Base-by-base conservation (phyloP, 2,888 invertebrate genomes). In the Acronicta aceris region DNA sequence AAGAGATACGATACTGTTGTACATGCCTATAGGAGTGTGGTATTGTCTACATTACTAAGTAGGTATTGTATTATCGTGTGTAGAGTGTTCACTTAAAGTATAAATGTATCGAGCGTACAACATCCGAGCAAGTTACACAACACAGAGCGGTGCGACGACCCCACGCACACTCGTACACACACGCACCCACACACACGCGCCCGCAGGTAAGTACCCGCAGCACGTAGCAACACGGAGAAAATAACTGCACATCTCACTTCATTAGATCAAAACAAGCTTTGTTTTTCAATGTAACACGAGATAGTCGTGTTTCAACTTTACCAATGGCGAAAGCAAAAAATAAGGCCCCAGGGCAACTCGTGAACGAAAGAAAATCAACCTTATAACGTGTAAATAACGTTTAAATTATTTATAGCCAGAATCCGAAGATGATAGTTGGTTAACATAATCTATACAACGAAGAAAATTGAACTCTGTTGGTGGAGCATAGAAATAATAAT, bases 211-310 rank as follows among this genome's bases (percentile, higher is more conserved):
- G 17, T 38, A 45, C 15, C 17, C 10, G 17, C 25, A 38, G 27
- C 38, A 27, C 53, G 13, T 51, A 45, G 61, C 66, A 30, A 53
- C 55, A 61, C 51, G 13, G 4, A 15, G 8, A 17, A 16, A 49
- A 47, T 38, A 36, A 60, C 60, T 48, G 48, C 42, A 47, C 49
- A 55, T 58, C 47, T 30, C 55, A 50, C 54, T 64, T 64, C 64
- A 64, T 67, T 68, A 64, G 42, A 49, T 53, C 53, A 17, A 51
- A 64, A 71, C 58, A 56, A 64, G 56, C 58, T 59, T 59, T 59
- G 63, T 68, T 59, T 71, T 55, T 56, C 48, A 53, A 59, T 53
- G 49, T 53, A 64, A 63, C 48, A 48, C 21, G 46, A 67, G 54
- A 60, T 43, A 63, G 42, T 47, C 50, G 48, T 54, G 65, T 38